Base-by-base conservation (phyloP, 2,888 invertebrate species). In the Boloria selene region DNA sequence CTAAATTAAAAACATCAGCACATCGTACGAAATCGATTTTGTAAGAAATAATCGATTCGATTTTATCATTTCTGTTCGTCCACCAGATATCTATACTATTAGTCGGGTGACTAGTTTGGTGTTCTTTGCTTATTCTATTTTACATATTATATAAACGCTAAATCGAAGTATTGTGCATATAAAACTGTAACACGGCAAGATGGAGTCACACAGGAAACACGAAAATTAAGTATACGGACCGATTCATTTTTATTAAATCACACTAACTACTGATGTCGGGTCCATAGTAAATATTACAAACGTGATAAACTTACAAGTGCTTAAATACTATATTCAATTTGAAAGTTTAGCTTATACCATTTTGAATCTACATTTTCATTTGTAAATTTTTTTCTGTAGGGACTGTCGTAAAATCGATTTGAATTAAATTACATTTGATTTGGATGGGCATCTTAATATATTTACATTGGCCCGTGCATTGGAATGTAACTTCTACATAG, bases 111-210 rank as follows among this genome's bases (percentile, higher is more conserved):
- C 86, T 87, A 86, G 63, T 53, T 58, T 22, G 54, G 50, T 64
- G 50, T 59, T 17, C 45, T 63, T 61, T 71, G 71, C 72, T 81
- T 82, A 84, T 78, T 71, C 79, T 72, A 68, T 79, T 78, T 75
- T 77, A 80, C 81, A 81, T 81, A 82, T 80, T 81, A 50, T 59
- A 60, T 60, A 64, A 68, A 62, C 60, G 52, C 45, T 59, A 59
- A 31, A 59, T 59, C 68, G 69, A 82, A 83, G 82, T 86, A 81
- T 88, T 87, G 85, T 87, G 87, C 87, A 85, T 83, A 79, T 83
- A 82, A 79, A 79, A 76, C 78, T 38, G 70, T 77, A 68, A 82
- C 72, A 77, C 77, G 75, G 86, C 85, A 87, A 87, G 85, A 82
- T 73, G 75, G 74, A 70, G 69, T 69, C 61, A 70, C 61, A 66